Percentiles rank a stretch among this genome's conserved stretches.
phyloP scores from a whole-genome alignment of 2,888 invertebrate genomes.

The Ceraclea dissimilis region DNA sequence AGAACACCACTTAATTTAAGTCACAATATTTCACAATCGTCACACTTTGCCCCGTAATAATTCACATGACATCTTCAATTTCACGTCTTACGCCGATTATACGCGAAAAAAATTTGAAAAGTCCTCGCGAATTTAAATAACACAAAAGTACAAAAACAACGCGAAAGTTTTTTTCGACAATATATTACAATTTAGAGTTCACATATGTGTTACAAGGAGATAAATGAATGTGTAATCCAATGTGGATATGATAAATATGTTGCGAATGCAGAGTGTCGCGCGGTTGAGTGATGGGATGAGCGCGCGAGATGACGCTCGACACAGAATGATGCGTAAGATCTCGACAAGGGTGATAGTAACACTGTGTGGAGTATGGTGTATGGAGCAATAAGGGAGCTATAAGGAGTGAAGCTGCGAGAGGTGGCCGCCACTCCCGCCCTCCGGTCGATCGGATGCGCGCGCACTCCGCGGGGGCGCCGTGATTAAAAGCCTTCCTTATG shows the following conservation, averaged over 20 bases:
- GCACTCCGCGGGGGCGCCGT: conserved; percentile 16
- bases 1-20: no score
- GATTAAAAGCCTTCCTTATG: conserved; percentile 21
- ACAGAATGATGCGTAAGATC: not conserved
- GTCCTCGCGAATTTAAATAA: no score
- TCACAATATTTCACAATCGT: no score
- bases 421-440: conserved; percentile 14
- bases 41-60: no score
- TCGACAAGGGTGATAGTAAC: not conserved
- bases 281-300: not conserved
- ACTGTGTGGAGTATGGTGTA: conserved; percentile 6
- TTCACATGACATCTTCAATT: no score
- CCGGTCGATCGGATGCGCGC: conserved; percentile 24
- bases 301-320: not conserved
- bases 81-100: no score
- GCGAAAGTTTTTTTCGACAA: no score
- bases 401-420: conserved; percentile 16
- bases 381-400: conserved; percentile 4
- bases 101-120: no score
- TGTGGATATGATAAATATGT: not conserved
- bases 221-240: no score
- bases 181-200: no score
- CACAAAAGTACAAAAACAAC: no score
- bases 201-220: no score
- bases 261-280: not conserved